Percentiles rank a stretch among this genome's conserved stretches.
Conservation (phyloP, 2,888 invertebrate genomes). For the Cataglyphis livida region DNA sequence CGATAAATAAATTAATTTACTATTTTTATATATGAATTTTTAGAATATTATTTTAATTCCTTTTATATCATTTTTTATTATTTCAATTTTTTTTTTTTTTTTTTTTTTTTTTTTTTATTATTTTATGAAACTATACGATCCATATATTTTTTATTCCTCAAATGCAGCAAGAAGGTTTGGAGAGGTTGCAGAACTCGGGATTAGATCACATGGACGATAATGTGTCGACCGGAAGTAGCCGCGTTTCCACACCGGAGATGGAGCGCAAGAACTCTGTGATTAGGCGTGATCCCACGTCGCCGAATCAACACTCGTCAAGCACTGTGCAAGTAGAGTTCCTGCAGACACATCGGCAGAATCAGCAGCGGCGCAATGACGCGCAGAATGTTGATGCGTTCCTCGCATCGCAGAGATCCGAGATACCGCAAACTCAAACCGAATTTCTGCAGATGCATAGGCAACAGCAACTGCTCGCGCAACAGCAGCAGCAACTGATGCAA, state of each 20-base stretch:
- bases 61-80: neutral
- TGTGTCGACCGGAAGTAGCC: slow-evolving; percentile 85
- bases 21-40: slow-evolving; percentile 16
- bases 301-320: slow-evolving; percentile 76
- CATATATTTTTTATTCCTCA: neutral
- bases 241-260: slow-evolving; percentile 86
- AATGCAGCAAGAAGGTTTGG: slow-evolving; percentile 64
- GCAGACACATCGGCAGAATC: slow-evolving; percentile 81
- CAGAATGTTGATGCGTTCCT: slow-evolving; percentile 85
- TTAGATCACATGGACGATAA: slow-evolving; percentile 81
- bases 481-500: slow-evolving; percentile 83
- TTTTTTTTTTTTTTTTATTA: neutral
- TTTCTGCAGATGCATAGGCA: slow-evolving; percentile 86
- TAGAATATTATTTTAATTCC: neutral
- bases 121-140: neutral
- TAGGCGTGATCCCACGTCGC: slow-evolving; percentile 77
- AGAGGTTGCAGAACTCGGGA: slow-evolving; percentile 73
- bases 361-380: slow-evolving; percentile 85
- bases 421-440: slow-evolving; percentile 86
- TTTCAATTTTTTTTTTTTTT: neutral
- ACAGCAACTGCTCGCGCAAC: slow-evolving; percentile 81
- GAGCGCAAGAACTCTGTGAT: slow-evolving; percentile 85
- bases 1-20: slow-evolving; percentile 27
- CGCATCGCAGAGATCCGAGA: slow-evolving; percentile 71
- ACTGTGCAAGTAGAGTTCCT: slow-evolving; percentile 82